A percentile compares a stretch with the other conserved stretches of the same genome.
Conservation (phyloP, 1,140 invertebrate genomes). For the Penaeus japonicus region DNA sequence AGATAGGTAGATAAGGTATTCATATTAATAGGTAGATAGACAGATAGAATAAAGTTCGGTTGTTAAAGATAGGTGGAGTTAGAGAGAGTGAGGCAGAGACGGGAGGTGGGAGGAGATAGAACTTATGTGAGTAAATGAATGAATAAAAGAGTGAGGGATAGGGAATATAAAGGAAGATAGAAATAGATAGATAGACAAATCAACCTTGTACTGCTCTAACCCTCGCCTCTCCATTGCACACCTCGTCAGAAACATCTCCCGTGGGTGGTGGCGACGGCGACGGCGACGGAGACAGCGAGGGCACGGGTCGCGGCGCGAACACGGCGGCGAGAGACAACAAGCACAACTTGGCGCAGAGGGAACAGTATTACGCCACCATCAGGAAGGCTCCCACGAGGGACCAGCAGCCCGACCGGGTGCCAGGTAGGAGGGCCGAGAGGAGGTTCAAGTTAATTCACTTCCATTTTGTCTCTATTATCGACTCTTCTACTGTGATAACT, state of each 20-base stretch:
- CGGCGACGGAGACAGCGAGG: not conserved
- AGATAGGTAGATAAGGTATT: no score
- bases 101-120: no score
- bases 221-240: no score
- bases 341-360: slow-evolving; percentile 51
- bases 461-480: not conserved
- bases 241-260: not conserved
- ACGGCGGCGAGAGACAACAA: slow-evolving; percentile 45
- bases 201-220: no score
- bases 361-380: slow-evolving; percentile 51
- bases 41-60: no score
- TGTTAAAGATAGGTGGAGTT: no score
- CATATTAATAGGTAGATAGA: no score
- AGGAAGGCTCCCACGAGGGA: slow-evolving; percentile 38
- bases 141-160: no score
- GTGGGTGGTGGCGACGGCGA: slow-evolving; percentile 27
- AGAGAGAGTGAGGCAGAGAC: no score
- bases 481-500: not conserved
- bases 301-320: slow-evolving; percentile 23
- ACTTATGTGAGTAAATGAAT: no score
- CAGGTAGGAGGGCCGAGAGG: not conserved
- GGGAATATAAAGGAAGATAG: no score
- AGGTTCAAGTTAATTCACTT: not conserved
- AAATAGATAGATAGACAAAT: no score
- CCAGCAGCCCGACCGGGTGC: slow-evolving; percentile 40